These are phyloP conservation scores for Sesia apiformis DNA, from an alignment of 2,888 invertebrate genomes.

Conservation along the genomic window DNA sequence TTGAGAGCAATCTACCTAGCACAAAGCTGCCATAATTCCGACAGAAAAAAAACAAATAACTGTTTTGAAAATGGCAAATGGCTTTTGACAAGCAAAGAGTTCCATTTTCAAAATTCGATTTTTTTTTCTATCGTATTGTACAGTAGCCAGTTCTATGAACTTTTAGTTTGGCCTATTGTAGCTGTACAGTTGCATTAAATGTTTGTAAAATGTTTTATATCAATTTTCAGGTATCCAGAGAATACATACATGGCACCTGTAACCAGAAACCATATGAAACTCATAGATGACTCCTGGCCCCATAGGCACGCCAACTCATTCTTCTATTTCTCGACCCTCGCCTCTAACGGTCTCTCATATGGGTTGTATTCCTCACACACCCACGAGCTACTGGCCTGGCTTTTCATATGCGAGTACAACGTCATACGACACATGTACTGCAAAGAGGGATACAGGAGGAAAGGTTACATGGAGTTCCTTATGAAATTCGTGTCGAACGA, in stretches of 20 bases:
- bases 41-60: no score
- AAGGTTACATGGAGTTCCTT: constrained; percentile 18
- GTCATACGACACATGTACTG: constrained; percentile 19
- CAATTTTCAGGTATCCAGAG: background rate
- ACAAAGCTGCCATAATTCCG: no score
- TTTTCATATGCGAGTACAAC: constrained; percentile 21
- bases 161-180: no score
- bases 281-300: constrained; percentile 5
- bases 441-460: constrained; percentile 15
- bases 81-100: no score
- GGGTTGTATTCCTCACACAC: constrained; percentile 15
- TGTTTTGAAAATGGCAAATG: no score
- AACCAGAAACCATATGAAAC: constrained; percentile 6
- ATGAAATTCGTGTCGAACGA: constrained; percentile 17
- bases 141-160: no score
- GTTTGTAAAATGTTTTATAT: no score
- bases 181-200: no score
- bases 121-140: no score
- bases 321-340: constrained; percentile 3
- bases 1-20: no score
- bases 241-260: constrained; percentile 9
- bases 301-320: constrained; percentile 2
- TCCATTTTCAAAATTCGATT: no score
- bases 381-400: constrained; percentile 18
- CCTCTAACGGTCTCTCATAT: constrained; percentile 3